Evolutionary conservation across 92 coral and sea anemone species (phyloP).

Genomic region (Bergia puertoricense): DNA sequence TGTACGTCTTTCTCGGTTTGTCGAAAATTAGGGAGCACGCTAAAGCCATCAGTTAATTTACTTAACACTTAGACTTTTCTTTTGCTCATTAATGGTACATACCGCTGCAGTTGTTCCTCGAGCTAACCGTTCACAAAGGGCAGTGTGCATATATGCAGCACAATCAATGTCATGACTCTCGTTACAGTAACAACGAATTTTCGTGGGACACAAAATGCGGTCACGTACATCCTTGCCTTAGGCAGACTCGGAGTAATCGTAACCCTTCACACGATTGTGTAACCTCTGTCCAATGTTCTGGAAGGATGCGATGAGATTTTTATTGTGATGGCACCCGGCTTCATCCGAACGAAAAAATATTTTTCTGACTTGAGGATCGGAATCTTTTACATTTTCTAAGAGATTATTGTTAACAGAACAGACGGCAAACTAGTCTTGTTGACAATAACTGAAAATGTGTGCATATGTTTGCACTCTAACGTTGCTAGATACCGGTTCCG

Average conservation of each 20-base stretch:
- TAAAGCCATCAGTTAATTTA: background rate
- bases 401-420: background rate
- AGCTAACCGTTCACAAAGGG: background rate
- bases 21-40: background rate
- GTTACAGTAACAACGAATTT: background rate
- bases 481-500: background rate
- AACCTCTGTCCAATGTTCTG: background rate
- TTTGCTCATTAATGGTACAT: background rate
- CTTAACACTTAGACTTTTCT: no score
- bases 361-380: background rate
- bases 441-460: slow-evolving; percentile 11
- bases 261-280: background rate
- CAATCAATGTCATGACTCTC: background rate
- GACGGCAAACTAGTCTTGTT: slow-evolving; percentile 28
- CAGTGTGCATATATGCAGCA: background rate
- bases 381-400: background rate
- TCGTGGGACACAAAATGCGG: slow-evolving; percentile 18
- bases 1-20: no score
- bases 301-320: slow-evolving; percentile 4
- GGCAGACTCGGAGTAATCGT: slow-evolving; percentile 16
- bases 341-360: slow-evolving; percentile 10
- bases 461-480: background rate
- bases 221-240: slow-evolving; percentile 4
- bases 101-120: background rate
- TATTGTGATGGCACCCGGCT: slow-evolving; percentile 20